Conservation (phyloP, 2,888 invertebrate genomes). For the Abrostola triplasia region DNA sequence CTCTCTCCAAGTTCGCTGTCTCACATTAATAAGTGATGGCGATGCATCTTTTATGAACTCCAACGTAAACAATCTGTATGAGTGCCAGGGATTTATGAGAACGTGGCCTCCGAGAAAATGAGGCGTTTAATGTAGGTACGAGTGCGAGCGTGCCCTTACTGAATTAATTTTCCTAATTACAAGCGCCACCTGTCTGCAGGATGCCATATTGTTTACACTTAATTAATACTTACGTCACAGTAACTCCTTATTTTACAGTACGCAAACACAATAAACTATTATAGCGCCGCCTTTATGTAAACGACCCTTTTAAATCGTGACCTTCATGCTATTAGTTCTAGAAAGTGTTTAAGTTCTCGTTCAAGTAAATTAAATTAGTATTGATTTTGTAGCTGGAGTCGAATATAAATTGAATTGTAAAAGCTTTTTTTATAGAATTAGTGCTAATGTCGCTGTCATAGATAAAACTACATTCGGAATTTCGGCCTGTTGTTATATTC, state of each 20-base stretch:
- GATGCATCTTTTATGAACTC: slow-evolving; percentile 69
- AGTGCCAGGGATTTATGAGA: slow-evolving; percentile 67
- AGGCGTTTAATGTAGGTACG: slow-evolving; percentile 33
- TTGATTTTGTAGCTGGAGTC: slow-evolving; percentile 28
- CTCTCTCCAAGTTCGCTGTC: slow-evolving; percentile 26
- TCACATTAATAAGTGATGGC: slow-evolving; percentile 51
- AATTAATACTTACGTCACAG: slow-evolving; percentile 53
- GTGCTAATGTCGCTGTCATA: slow-evolving; percentile 22
- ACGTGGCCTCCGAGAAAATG: slow-evolving; percentile 65
- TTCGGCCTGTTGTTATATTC: slow-evolving; percentile 11
- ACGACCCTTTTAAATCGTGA: slow-evolving; percentile 5
- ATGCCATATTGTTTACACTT: slow-evolving; percentile 58
- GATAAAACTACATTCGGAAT: background rate
- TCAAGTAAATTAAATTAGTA: slow-evolving; percentile 12
- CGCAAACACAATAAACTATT: slow-evolving; percentile 40
- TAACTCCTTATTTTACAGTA: slow-evolving; percentile 23
- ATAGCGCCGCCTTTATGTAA: slow-evolving; percentile 17
- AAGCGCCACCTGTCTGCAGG: slow-evolving; percentile 55
- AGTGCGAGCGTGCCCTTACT: slow-evolving; percentile 44
- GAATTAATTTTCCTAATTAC: slow-evolving; percentile 67
- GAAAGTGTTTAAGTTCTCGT: background rate
- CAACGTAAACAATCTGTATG: slow-evolving; percentile 68
- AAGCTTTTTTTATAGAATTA: background rate
- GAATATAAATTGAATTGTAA: slow-evolving; percentile 16
- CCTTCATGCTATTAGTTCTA: slow-evolving; percentile 17